These are phyloP conservation scores for Luperina nickerlii DNA, from an alignment of 2,888 invertebrate genomes.

Conservation along the genomic window DNA sequence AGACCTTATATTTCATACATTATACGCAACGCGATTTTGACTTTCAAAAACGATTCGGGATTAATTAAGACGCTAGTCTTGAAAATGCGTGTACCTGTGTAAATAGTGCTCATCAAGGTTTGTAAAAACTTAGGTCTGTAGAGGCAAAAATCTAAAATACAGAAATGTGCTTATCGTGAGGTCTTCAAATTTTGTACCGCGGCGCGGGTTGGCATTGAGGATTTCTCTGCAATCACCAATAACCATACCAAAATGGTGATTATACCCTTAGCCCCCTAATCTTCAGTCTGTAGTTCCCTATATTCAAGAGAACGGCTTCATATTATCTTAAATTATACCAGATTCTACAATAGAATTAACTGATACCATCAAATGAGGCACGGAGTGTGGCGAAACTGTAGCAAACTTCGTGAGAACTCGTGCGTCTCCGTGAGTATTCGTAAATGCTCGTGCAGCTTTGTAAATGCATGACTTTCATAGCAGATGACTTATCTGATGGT, in stretches of 20 bases:
- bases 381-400: slow-evolving; percentile 44
- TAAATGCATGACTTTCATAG: slow-evolving; percentile 11
- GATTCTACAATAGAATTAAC: slow-evolving; percentile 49
- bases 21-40: neutral
- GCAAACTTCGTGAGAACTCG: slow-evolving; percentile 44
- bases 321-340: slow-evolving; percentile 14
- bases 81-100: neutral
- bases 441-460: slow-evolving; percentile 18
- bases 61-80: neutral
- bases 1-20: neutral
- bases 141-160: neutral
- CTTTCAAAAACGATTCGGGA: too few species aligned
- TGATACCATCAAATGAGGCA: slow-evolving; percentile 49
- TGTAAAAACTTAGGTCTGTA: neutral
- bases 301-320: slow-evolving; percentile 12
- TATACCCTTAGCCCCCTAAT: neutral
- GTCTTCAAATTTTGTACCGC: too few species aligned
- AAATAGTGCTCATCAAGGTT: neutral
- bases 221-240: slow-evolving; percentile 21
- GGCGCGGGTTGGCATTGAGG: neutral
- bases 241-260: slow-evolving; percentile 14
- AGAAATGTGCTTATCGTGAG: neutral
- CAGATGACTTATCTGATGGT: slow-evolving; percentile 38
- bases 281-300: neutral
- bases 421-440: slow-evolving; percentile 15